phyloP scores from a whole-genome alignment of 64 coral and sea anemone genomes.

The Stichodactyla mertensii region DNA sequence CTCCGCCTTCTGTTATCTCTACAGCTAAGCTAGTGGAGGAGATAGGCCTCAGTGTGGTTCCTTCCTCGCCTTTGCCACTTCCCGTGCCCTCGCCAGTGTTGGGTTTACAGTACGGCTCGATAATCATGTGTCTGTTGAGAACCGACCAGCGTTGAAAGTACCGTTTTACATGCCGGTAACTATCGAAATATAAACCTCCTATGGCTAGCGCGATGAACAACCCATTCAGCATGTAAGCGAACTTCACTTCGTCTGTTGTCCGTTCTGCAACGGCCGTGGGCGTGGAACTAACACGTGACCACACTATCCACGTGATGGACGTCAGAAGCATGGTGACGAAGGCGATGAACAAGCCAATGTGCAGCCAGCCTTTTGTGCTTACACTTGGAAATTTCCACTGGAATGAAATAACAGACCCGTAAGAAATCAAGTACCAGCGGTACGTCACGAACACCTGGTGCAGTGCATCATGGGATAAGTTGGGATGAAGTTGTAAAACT shows the following conservation, averaged over 20 bases:
- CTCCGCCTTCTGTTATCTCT: conserved; percentile 1
- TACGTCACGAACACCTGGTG: no score
- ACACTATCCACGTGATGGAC: conserved; percentile 92
- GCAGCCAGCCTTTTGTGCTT: conserved; percentile 94
- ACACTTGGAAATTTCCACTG: conserved; percentile 94
- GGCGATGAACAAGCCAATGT: conserved; percentile 86
- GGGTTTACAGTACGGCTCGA: conserved; percentile 49
- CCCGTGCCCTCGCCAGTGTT: background rate
- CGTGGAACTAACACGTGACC: conserved; percentile 89
- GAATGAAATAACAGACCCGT: background rate
- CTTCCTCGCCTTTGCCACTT: background rate
- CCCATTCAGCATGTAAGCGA: conserved; percentile 96
- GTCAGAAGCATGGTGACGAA: conserved; percentile 94
- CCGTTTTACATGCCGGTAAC: conserved; percentile 69
- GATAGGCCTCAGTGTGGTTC: background rate
- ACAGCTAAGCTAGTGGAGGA: conserved; percentile 3
- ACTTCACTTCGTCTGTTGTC: conserved; percentile 77
- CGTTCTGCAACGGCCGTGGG: conserved; percentile 74
- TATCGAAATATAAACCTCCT: conserved; percentile 95
- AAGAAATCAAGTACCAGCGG: background rate
- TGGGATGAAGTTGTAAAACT: no score
- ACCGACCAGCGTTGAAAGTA: conserved; percentile 87
- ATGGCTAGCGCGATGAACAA: conserved; percentile 86
- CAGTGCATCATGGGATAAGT: no score
- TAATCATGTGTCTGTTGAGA: conserved; percentile 70